These are phyloP conservation scores for Engraulis encrasicolus DNA, from an alignment of 2,113 vertebrate species.

Conservation along the genomic window DNA sequence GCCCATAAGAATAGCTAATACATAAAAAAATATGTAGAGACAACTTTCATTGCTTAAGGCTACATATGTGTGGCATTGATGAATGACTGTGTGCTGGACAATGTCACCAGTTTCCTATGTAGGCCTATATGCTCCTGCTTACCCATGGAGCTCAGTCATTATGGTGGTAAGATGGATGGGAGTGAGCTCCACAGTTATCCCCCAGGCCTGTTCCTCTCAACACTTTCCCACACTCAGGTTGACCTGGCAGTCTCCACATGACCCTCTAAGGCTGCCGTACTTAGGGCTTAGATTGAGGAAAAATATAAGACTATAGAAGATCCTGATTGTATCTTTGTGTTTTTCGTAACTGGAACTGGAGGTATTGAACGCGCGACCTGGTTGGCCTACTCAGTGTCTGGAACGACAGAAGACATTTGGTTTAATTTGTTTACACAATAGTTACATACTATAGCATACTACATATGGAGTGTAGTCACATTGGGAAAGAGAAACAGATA, in stretches of 20 bases:
- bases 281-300: too few species aligned
- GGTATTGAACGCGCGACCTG: too few species aligned
- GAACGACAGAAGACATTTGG: neutral
- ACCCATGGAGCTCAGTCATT: conserved; percentile 49
- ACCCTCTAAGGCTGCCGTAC: neutral
- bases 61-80: conserved; percentile 58
- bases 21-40: neutral
- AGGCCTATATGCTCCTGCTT: too few species aligned
- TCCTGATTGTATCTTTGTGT: neutral
- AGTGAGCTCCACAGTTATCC: conserved; percentile 30
- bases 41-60: neutral
- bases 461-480: too few species aligned
- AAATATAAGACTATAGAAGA: too few species aligned
- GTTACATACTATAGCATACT: neutral
- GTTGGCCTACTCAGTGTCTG: too few species aligned
- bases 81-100: conserved; percentile 58
- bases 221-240: conserved; percentile 59
- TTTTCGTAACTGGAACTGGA: neutral
- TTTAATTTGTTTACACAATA: neutral
- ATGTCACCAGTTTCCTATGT: conserved; percentile 22
- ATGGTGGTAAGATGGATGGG: conserved; percentile 50
- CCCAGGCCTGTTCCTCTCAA: conserved; percentile 62
- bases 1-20: too few species aligned
- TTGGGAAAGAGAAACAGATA: too few species aligned
- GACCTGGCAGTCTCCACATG: neutral